Percentiles rank a stretch among this genome's conserved stretches.
phyloP scores from a whole-genome alignment of 2,888 invertebrate genomes.

The Therioaphis trifolii region DNA sequence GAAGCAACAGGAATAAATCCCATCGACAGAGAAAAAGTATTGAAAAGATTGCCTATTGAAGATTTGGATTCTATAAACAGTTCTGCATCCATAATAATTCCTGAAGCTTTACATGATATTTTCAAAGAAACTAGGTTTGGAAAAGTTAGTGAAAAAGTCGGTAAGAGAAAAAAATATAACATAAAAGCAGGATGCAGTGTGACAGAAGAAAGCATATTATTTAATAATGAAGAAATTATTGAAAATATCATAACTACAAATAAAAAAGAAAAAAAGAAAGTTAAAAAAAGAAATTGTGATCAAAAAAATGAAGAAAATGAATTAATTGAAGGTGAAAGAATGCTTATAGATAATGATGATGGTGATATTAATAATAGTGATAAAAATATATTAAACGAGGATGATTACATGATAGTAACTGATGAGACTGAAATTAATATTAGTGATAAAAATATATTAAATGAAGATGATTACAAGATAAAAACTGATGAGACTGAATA shows the following conservation, averaged over 20 bases:
- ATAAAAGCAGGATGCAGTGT: not conserved
- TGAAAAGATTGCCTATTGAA: constrained; percentile 9
- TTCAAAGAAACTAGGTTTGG: constrained; percentile 15
- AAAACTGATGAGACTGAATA: no score
- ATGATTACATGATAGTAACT: not conserved
- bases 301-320: no score
- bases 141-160: not conserved
- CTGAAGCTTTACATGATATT: constrained; percentile 1
- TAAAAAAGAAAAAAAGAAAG: no score
- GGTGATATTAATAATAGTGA: no score
- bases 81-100: not conserved
- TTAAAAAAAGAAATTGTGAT: no score
- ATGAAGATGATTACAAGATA: no score
- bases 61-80: not conserved
- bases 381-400: no score
- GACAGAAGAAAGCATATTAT: not conserved
- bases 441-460: no score
- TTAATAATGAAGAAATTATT: not conserved
- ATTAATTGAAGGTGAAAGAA: no score
- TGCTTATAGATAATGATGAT: no score
- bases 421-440: no score
- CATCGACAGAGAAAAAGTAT: not conserved
- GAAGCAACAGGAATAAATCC: constrained; percentile 33
- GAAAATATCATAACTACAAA: no score
- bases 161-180: not conserved